Evolutionary conservation across 2,797 vertebrate species (phyloP).

Genomic region (Columba guinea): DNA sequence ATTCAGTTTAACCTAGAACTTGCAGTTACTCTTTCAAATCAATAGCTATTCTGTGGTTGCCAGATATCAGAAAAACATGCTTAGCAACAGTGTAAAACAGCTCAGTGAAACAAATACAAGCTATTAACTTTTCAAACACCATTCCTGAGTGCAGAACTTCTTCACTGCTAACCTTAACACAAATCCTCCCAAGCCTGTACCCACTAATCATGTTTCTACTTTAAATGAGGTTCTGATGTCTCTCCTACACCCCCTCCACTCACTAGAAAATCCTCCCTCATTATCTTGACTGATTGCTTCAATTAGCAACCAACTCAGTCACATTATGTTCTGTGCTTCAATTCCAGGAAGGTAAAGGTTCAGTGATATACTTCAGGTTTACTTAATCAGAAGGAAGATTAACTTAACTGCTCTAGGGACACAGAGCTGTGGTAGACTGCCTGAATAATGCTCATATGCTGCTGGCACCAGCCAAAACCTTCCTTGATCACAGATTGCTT

Average conservation of each 20-base stretch:
- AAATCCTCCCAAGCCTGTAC: background rate
- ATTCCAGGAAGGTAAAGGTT: conserved; percentile 65
- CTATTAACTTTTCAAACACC: background rate
- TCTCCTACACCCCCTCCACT: background rate
- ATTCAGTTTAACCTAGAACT: conserved; percentile 55
- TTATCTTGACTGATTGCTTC: conserved; percentile 72
- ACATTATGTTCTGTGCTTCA: conserved; percentile 28
- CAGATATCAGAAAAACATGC: background rate
- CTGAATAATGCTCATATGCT: background rate
- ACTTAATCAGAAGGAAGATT: conserved; percentile 73
- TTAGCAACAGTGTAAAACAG: background rate
- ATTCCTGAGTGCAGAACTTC: background rate
- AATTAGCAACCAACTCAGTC: conserved; percentile 59
- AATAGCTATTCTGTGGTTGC: background rate
- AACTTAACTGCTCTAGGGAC: conserved; percentile 36
- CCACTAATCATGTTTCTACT: conserved; percentile 29
- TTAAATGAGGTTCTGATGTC: conserved; percentile 24
- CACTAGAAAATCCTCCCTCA: conserved; percentile 46
- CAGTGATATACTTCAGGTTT: conserved; percentile 51
- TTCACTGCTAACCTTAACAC: background rate
- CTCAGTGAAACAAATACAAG: background rate
- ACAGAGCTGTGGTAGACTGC: background rate
- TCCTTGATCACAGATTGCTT: background rate
- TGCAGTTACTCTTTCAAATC: conserved; percentile 28
- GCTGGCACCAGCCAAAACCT: background rate